These are phyloP conservation scores for Fragum whitleyi DNA, from an alignment of 2,888 invertebrate species.

Conservation along the genomic window DNA sequence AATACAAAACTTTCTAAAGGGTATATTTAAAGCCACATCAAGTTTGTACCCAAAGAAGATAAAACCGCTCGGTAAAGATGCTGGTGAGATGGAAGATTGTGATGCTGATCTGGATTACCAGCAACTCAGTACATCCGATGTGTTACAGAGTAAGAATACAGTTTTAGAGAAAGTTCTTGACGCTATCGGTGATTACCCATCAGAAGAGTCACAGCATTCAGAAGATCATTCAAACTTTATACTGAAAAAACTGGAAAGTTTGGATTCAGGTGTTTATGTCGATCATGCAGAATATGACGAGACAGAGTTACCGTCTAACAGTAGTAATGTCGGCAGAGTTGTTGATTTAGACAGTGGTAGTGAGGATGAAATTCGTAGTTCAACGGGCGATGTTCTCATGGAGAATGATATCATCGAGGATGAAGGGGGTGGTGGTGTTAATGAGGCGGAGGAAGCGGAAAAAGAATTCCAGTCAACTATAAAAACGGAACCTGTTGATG, in stretches of 20 bases:
- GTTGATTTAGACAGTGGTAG: slow-evolving; percentile 7
- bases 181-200: neutral
- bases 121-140: slow-evolving; percentile 17
- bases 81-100: slow-evolving; percentile 30
- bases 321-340: neutral
- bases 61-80: neutral
- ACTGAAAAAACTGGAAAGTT: neutral
- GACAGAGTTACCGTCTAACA: neutral
- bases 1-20: slow-evolving; percentile 55
- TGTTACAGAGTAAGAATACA: slow-evolving; percentile 9
- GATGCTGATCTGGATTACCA: slow-evolving; percentile 42
- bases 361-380: slow-evolving; percentile 46
- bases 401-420: slow-evolving; percentile 17
- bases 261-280: slow-evolving; percentile 7
- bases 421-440: neutral
- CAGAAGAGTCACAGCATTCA: neutral
- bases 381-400: slow-evolving; percentile 41
- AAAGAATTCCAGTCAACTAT: neutral
- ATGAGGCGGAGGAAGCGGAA: neutral
- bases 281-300: neutral
- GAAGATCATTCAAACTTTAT: neutral
- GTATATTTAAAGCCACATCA: slow-evolving; percentile 39
- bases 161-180: neutral
- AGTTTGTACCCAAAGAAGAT: neutral
- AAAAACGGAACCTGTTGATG: neutral